Base-by-base conservation (phyloP, 1,140 invertebrate genomes). In the Drosophila burlai region DNA sequence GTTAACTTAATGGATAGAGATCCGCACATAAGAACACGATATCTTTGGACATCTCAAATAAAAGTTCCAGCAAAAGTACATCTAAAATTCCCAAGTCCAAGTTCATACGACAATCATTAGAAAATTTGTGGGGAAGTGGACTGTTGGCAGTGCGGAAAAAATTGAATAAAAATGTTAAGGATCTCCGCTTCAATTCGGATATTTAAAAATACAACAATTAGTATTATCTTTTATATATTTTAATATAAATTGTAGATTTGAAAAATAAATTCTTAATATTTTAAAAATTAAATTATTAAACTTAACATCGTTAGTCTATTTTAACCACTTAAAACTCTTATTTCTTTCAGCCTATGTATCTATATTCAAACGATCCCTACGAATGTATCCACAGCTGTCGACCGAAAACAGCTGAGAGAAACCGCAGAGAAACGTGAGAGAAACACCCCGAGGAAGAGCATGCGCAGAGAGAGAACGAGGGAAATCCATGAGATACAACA, bases 371-470 rank as follows among this genome's bases (percentile, higher is more conserved):
- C 43, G 58, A 66, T 75, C 64, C 60, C 64, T 71, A 63, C 49
- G 65, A 83, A 71, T 66, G 13, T 80, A 47, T 38, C 67, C 78
- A 65, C 52, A 65, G 67, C 78, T 85, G 78, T 78, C 49, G 34
- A 34, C 54, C 52, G 13, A 67, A 60, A 57, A 67, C 62, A 77
- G 73, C 75, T 59, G 75, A 46, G 57, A 67, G 72, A 76, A 34
- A 67, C 29, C 18, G 16, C 16, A n/a, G 40, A 38, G 21, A 67
- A 40, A 50, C 29, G 15, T 13, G 13, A 24, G 45, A 57, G 29
- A 47, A 13, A 24, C 62, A 24, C 62, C n/a, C 38, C 4, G 47
- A 34, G 4, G 26, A 40, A 31, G 24, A n/a, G 42, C 34, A 55
- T 61, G 49, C 67, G 54, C 54, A 40, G 9, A 40, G 54, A 57